These are phyloP conservation scores for Naso thynnoides DNA, from an alignment of 2,797 vertebrate species.

Conservation along the genomic window DNA sequence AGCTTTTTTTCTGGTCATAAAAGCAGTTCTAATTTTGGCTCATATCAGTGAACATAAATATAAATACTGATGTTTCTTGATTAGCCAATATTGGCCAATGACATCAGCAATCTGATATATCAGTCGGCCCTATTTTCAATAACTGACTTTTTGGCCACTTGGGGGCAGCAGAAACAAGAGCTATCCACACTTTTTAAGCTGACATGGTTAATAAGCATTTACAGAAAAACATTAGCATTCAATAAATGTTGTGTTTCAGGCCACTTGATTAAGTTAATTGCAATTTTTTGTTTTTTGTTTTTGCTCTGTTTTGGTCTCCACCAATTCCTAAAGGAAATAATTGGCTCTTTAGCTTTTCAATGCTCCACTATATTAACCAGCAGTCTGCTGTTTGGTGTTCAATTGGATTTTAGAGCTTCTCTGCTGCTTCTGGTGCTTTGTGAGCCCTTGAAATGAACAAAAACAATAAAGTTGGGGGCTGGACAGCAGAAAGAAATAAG, in stretches of 20 bases:
- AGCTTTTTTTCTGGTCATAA: no score
- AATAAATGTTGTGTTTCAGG: not conserved
- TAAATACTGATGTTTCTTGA: no score
- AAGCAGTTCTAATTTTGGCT: no score
- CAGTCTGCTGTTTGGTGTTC: not conserved
- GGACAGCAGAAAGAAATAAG: no score
- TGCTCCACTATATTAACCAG: not conserved
- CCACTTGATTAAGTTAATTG: not conserved
- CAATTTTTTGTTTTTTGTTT: no score
- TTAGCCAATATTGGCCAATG: no score
- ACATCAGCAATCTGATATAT: no score
- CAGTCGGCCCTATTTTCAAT: no score
- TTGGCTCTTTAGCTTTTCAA: not conserved
- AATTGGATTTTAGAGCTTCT: not conserved
- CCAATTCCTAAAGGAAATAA: not conserved
- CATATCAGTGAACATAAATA: no score
- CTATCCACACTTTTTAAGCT: not conserved
- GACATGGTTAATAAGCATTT: not conserved
- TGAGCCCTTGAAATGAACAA: no score
- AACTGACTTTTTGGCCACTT: not conserved
- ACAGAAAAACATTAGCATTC: not conserved
- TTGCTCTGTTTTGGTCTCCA: not conserved
- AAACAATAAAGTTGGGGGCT: no score
- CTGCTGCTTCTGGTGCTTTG: no score
- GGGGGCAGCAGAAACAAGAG: not conserved